Conservation (phyloP, 2,797 vertebrate species). For the Bryconaethiops microstoma region DNA sequence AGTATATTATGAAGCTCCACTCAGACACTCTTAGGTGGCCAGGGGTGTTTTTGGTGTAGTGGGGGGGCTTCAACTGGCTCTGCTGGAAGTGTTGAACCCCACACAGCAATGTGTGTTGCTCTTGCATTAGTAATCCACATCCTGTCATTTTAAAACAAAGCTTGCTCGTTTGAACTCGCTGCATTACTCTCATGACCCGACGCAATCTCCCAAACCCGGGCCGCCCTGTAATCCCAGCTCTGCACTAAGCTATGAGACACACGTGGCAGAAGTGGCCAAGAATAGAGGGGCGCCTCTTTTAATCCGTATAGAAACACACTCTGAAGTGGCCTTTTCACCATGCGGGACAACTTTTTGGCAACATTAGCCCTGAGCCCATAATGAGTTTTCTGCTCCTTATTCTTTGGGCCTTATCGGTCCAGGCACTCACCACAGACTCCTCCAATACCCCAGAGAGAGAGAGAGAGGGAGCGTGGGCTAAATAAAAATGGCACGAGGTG, state of each 20-base stretch:
- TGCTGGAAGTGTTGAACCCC: too few relatives aligned
- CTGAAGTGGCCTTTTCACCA: conserved; percentile 18
- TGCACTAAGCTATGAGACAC: neutral
- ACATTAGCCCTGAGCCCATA: conserved; percentile 12
- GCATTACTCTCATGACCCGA: neutral
- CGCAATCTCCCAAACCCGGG: neutral
- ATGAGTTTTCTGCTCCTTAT: conserved; percentile 23
- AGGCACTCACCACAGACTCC: conserved; percentile 2
- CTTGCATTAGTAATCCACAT: neutral
- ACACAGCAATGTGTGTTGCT: neutral
- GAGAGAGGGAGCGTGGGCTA: neutral
- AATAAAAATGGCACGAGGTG: conserved; percentile 28
- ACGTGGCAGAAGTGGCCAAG: conserved; percentile 9
- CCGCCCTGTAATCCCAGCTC: conserved; percentile 13
- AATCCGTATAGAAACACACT: conserved; percentile 1
- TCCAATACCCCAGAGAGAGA: conserved; percentile 11
- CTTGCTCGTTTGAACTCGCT: neutral
- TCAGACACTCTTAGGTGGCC: too few relatives aligned
- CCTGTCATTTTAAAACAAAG: neutral
- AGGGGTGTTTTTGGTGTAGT: too few relatives aligned
- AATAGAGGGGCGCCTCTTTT: conserved; percentile 2
- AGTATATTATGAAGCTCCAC: too few relatives aligned
- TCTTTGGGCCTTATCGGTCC: conserved; percentile 20
- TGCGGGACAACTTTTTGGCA: conserved; percentile 5
- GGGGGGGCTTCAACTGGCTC: too few relatives aligned